A percentile compares a stretch with the other conserved stretches of the same genome.
Evolutionary conservation across 2,113 vertebrate species (phyloP).

Genomic region (Eudyptes chrysolophus): DNA sequence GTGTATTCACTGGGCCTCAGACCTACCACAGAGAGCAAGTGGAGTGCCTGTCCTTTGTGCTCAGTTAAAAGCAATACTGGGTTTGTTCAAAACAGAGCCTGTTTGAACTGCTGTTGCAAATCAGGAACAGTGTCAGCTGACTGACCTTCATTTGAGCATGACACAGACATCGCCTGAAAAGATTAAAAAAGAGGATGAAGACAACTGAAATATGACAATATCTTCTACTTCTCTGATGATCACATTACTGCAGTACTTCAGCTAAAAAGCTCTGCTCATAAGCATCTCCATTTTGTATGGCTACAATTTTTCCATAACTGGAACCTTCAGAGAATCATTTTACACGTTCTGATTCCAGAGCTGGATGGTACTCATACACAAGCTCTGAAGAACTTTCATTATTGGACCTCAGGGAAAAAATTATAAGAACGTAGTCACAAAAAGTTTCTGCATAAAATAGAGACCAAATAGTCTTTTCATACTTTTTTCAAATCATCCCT

Average conservation of each 20-base stretch:
- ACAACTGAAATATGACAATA: not conserved
- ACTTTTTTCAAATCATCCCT: not conserved
- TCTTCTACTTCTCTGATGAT: not conserved
- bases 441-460: not conserved
- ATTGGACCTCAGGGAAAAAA: not conserved
- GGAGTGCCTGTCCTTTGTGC: too few relatives aligned
- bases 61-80: not conserved
- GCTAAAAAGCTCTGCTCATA: not conserved
- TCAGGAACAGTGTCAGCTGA: not conserved
- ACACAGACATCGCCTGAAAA: not conserved
- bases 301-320: not conserved
- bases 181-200: not conserved
- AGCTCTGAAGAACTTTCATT: not conserved
- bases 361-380: not conserved
- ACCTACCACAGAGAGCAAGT: not conserved
- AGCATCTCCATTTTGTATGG: not conserved
- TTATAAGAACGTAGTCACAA: not conserved
- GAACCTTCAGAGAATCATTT: not conserved
- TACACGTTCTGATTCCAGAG: not conserved
- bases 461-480: not conserved
- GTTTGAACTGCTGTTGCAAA: not conserved
- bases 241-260: not conserved
- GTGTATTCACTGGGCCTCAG: not conserved
- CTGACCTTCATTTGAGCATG: not conserved
- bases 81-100: not conserved